phyloP scores from a whole-genome alignment of 2,797 vertebrate species.

The Eulemur albifrons region DNA sequence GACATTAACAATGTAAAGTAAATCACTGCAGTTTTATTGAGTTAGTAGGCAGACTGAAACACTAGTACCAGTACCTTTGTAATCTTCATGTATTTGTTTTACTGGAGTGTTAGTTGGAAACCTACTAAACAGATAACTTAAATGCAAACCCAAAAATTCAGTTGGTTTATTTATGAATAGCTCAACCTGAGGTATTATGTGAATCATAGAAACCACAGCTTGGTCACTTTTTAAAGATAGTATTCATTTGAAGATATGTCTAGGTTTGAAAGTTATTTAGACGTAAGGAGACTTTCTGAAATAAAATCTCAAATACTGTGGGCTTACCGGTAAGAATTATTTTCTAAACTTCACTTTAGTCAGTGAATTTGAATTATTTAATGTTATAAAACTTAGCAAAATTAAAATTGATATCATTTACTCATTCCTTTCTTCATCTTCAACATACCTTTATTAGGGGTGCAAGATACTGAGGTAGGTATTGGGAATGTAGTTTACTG shows the following conservation, averaged over 20 bases:
- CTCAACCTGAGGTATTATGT: not conserved
- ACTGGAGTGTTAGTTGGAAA: not conserved
- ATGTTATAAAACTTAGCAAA: not conserved
- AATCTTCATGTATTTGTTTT: not conserved
- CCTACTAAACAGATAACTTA: not conserved
- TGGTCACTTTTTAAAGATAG: not conserved
- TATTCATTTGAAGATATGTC: not conserved
- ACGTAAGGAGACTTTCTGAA: not conserved
- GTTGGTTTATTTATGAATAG: not conserved
- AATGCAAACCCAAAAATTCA: not conserved
- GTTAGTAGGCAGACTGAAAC: not conserved
- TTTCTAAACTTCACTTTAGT: not conserved
- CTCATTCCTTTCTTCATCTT: not conserved
- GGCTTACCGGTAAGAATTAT: not conserved
- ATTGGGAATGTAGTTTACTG: not conserved
- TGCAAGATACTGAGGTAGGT: not conserved
- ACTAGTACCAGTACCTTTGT: not conserved
- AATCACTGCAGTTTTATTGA: slow-evolving; percentile 10
- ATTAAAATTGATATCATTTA: not conserved
- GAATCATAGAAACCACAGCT: not conserved
- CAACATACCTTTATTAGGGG: not conserved
- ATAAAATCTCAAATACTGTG: not conserved
- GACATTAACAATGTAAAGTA: not conserved
- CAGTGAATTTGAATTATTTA: not conserved
- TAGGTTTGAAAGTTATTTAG: not conserved